Conservation (phyloP, 2,797 vertebrate species). For the Bradypus variegatus region DNA sequence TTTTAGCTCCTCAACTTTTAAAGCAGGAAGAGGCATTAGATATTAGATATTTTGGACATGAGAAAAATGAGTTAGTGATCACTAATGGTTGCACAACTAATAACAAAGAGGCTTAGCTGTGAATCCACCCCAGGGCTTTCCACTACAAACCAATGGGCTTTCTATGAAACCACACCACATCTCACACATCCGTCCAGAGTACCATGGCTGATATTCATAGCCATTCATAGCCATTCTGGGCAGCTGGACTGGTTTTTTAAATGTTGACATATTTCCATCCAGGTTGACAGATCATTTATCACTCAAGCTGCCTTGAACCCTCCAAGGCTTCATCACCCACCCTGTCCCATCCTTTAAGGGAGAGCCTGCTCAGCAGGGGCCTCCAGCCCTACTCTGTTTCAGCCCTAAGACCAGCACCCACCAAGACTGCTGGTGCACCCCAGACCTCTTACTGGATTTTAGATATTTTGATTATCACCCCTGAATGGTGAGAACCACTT, state of each 20-base stretch:
- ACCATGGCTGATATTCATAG: background rate
- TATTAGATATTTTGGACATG: background rate
- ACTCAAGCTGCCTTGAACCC: background rate
- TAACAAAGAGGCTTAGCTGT: background rate
- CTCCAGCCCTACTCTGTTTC: background rate
- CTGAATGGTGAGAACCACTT: background rate
- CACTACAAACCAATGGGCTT: background rate
- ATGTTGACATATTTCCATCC: background rate
- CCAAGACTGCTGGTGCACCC: background rate
- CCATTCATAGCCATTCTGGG: background rate
- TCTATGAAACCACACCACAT: background rate
- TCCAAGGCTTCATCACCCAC: background rate
- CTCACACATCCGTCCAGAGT: background rate
- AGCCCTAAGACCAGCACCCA: background rate
- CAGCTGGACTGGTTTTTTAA: background rate
- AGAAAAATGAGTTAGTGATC: background rate
- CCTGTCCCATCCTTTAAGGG: background rate
- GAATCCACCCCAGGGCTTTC: background rate
- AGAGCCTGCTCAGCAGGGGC: background rate
- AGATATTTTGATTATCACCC: background rate
- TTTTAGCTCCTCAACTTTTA: constrained; percentile 20
- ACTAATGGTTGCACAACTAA: background rate
- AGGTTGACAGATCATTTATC: background rate
- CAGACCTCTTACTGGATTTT: background rate
- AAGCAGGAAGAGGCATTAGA: background rate